phyloP scores from a whole-genome alignment of 2,797 vertebrate species.

The Pantherophis vulpinus region DNA sequence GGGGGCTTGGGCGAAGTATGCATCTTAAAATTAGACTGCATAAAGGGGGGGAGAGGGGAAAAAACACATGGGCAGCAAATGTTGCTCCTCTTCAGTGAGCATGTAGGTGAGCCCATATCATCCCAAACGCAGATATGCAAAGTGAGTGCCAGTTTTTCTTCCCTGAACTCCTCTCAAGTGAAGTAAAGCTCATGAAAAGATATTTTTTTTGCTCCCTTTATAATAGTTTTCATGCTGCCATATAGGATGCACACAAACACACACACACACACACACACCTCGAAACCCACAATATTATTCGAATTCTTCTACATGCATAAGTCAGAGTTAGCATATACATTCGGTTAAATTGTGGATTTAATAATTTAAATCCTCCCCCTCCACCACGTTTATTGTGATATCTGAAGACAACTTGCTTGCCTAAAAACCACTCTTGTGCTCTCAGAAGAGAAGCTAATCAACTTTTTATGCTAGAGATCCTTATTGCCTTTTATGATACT shows the following conservation, averaged over 20 bases:
- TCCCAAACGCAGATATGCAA: constrained; percentile 69
- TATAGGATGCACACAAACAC: constrained; percentile 56
- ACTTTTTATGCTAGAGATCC: constrained; percentile 74
- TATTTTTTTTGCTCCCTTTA: constrained; percentile 76
- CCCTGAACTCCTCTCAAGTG: constrained; percentile 73
- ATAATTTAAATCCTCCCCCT: constrained; percentile 25
- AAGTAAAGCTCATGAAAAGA: constrained; percentile 75
- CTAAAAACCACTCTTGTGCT: constrained; percentile 56
- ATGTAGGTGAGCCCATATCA: constrained; percentile 77
- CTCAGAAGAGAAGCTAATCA: constrained; percentile 71
- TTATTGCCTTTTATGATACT: constrained; percentile 79
- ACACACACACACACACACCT: constrained; percentile 25
- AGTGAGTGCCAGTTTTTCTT: constrained; percentile 70
- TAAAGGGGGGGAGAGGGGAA: background rate
- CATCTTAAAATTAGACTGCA: constrained; percentile 80
- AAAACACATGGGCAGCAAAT: constrained; percentile 66
- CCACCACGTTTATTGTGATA: constrained; percentile 54
- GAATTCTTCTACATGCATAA: constrained; percentile 64
- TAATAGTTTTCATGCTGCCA: constrained; percentile 74
- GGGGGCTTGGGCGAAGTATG: constrained; percentile 66
- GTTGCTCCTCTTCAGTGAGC: constrained; percentile 75
- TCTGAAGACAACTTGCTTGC: constrained; percentile 68
- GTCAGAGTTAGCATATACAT: constrained; percentile 60
- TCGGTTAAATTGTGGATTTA: constrained; percentile 52
- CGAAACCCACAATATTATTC: constrained; percentile 65